Base-by-base conservation (phyloP, 2,797 vertebrate genomes). In the Coilia nasus region DNA sequence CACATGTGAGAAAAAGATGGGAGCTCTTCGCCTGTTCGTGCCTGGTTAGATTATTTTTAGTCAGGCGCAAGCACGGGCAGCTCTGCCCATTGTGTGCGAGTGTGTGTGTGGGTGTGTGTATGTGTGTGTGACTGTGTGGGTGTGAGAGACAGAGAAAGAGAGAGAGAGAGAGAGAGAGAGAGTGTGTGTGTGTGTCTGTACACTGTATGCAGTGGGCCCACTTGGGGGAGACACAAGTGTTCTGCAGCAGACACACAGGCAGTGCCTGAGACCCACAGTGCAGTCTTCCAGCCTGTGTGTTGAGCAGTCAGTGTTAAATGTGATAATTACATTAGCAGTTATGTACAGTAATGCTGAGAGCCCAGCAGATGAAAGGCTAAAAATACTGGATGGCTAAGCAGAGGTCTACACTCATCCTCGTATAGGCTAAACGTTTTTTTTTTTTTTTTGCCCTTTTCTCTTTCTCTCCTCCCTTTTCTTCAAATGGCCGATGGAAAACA, bases 11-110 rank as follows among this genome's bases (percentile, higher is more conserved):
- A 94, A 88, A 85, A 89, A 88, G 94, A 91, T 93, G 91, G 91
- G 91, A 87, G 91, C 91, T 95, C 93, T 96, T 97, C 96, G 94
- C 94, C 50, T 7, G 50, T 54, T 54, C 50, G 50, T 54, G 50
- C 50, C 9, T 54, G 50, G 35, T 19, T 86, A 91, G 94, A 96
- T 95, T 96, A 96, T 94, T 95, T 95, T 94, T 94, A 94, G 94
- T 90, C 91, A 93, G 92, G 94, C 90, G 5, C 86, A 93, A 94
- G 94, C 85, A 78, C 35, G 17, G 71, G 17, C 71, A 78, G 71
- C 71, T 54, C 50, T 41, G 6, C 71, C 59, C 47, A 89, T 95
- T 93, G 93, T 87, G 94, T 35, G 67, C 35, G 46, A 60, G 9
- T 17, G 44, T 23, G n/a, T 50, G 23, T 64, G 59, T 64, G 23